A percentile compares a stretch with the other conserved stretches of the same genome.
phyloP scores from a whole-genome alignment of 2,113 vertebrate species.

The Prinia subflava region DNA sequence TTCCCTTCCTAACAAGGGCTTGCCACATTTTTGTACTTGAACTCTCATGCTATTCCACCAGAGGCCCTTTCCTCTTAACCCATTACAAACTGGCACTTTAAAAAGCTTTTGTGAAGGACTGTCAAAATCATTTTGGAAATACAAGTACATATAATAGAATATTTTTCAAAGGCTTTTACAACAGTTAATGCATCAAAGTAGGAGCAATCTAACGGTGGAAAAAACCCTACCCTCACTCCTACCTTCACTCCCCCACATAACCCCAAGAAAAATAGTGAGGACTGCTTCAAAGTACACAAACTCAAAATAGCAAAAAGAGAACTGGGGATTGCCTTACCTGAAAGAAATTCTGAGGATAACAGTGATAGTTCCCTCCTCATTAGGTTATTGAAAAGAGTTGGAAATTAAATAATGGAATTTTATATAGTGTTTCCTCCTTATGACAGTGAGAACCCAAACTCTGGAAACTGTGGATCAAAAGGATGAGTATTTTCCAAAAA shows the following conservation, averaged over 20 bases:
- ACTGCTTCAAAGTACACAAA: background rate
- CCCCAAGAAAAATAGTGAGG: background rate
- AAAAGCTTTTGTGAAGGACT: background rate
- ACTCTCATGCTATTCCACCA: background rate
- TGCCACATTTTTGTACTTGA: background rate
- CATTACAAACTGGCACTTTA: background rate
- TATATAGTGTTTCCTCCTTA: background rate
- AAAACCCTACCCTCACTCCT: background rate
- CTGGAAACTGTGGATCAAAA: background rate
- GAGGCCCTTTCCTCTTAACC: background rate
- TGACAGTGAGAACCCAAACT: background rate
- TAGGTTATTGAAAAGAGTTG: background rate
- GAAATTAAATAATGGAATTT: background rate
- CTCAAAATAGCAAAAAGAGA: background rate
- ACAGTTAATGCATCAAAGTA: background rate
- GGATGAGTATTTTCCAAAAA: background rate
- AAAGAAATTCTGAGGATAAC: background rate
- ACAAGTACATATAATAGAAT: background rate
- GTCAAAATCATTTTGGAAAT: background rate
- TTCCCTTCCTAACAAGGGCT: background rate
- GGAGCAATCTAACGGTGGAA: background rate
- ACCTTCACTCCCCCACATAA: background rate
- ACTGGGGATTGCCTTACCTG: background rate
- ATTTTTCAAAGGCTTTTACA: constrained; percentile 6
- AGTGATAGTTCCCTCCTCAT: background rate